phyloP scores from a whole-genome alignment of 23 tunicate species.

The Ascidia mentula region DNA sequence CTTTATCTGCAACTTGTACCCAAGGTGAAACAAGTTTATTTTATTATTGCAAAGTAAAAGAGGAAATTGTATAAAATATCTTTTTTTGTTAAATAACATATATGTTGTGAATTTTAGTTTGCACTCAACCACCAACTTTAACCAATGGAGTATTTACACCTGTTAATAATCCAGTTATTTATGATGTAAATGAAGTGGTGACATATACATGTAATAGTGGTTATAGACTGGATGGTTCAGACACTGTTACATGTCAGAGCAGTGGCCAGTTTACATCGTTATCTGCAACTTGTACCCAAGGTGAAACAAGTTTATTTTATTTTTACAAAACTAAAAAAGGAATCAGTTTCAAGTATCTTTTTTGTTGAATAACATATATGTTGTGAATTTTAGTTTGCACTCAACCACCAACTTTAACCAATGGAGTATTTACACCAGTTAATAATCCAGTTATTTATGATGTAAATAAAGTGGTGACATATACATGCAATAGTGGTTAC shows the following conservation, averaged over 20 bases:
- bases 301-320: neutral
- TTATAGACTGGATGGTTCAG: neutral
- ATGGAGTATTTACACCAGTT: conserved; percentile 4
- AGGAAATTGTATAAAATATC: neutral
- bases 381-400: neutral
- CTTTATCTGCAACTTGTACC: conserved; percentile 16
- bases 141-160: conserved; percentile 8
- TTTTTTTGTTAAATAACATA: neutral
- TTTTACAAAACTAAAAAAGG: too few relatives aligned
- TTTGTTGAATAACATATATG: neutral
- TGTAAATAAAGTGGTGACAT: conserved; percentile 8
- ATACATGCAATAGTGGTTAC: conserved; percentile 17
- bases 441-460: neutral
- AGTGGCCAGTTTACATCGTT: conserved; percentile 9
- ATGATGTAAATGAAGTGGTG: neutral
- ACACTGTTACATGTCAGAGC: neutral
- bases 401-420: neutral
- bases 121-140: conserved; percentile 11
- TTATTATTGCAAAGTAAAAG: neutral
- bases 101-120: conserved; percentile 8
- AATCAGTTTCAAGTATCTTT: too few relatives aligned
- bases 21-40: neutral
- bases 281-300: conserved; percentile 1
- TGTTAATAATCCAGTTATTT: neutral
- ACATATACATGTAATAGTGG: conserved; percentile 13